phyloP scores from a whole-genome alignment of 2,797 vertebrate species.

The Apogon hyalosoma region DNA sequence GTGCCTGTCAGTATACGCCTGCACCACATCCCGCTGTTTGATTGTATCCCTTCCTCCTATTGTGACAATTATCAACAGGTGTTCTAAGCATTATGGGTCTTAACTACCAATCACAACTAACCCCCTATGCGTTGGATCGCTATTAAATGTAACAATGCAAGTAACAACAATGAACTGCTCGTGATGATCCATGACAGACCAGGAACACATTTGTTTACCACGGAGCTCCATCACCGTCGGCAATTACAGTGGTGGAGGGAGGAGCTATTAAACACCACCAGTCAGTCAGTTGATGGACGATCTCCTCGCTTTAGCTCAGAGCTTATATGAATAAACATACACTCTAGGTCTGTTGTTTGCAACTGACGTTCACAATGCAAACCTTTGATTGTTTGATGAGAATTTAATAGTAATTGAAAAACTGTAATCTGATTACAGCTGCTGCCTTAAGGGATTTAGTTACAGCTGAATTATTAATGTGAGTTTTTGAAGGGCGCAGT shows the following conservation, averaged over 20 bases:
- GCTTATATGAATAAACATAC: constrained; percentile 65
- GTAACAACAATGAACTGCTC: constrained; percentile 58
- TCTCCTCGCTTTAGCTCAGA: constrained; percentile 46
- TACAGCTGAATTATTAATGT: constrained; percentile 38
- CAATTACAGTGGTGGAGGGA: constrained; percentile 45
- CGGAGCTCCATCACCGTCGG: constrained; percentile 36
- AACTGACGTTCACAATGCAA: constrained; percentile 35
- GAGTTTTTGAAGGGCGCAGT: constrained; percentile 34
- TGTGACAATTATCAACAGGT: constrained; percentile 69
- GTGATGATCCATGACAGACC: constrained; percentile 60
- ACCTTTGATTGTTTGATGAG: constrained; percentile 49
- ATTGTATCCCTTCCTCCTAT: constrained; percentile 44
- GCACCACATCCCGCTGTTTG: constrained; percentile 24
- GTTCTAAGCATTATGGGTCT: constrained; percentile 46
- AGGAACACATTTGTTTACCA: constrained; percentile 60
- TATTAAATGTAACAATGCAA: constrained; percentile 57
- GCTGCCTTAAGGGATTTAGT: constrained; percentile 33
- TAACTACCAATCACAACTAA: constrained; percentile 61
- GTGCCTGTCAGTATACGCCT: constrained; percentile 18
- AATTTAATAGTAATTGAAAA: constrained; percentile 43
- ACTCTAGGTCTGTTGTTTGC: constrained; percentile 25
- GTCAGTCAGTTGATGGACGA: constrained; percentile 67
- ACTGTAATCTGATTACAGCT: constrained; percentile 47
- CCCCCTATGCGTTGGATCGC: constrained; percentile 43
- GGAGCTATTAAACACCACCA: constrained; percentile 41